A percentile compares a stretch with the other conserved stretches of the same genome.
These are phyloP conservation scores for Miopithecus talapoin DNA, from an alignment of 2,797 vertebrate genomes.

Conservation along the genomic window DNA sequence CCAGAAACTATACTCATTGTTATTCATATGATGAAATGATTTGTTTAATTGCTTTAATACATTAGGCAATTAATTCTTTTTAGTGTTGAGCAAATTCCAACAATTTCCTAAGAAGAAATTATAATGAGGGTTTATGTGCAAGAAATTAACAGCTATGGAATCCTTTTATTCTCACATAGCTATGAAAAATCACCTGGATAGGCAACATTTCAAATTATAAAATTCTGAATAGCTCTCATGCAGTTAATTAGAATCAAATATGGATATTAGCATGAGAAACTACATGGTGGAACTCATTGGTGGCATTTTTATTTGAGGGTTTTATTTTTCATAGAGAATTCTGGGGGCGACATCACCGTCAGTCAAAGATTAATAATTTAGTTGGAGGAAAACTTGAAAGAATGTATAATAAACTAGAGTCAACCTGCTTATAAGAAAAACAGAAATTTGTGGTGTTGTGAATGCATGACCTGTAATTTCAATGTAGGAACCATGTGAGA, in stretches of 20 bases:
- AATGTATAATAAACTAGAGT: not conserved
- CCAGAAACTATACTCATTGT: conserved; percentile 67
- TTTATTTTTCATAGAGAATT: not conserved
- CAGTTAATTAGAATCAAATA: conserved; percentile 60
- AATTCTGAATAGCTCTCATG: conserved; percentile 43
- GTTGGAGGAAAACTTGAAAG: not conserved
- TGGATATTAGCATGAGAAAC: not conserved
- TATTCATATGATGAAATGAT: conserved; percentile 77
- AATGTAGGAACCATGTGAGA: not conserved
- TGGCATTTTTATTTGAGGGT: not conserved
- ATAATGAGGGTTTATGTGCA: conserved; percentile 70
- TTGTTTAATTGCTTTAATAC: conserved; percentile 75
- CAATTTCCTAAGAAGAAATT: conserved; percentile 74
- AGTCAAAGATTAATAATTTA: not conserved
- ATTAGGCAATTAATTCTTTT: conserved; percentile 80
- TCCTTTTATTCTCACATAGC: conserved; percentile 31
- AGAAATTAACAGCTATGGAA: conserved; percentile 65
- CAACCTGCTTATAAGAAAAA: not conserved
- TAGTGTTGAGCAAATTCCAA: conserved; percentile 75
- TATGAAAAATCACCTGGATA: conserved; percentile 45
- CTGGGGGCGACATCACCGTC: not conserved
- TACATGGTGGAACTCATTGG: not conserved
- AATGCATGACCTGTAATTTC: not conserved
- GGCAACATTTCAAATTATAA: conserved; percentile 50
- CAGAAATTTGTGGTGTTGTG: not conserved